Conservation (phyloP, 1,140 invertebrate genomes). For the Eulimnadia texana region DNA sequence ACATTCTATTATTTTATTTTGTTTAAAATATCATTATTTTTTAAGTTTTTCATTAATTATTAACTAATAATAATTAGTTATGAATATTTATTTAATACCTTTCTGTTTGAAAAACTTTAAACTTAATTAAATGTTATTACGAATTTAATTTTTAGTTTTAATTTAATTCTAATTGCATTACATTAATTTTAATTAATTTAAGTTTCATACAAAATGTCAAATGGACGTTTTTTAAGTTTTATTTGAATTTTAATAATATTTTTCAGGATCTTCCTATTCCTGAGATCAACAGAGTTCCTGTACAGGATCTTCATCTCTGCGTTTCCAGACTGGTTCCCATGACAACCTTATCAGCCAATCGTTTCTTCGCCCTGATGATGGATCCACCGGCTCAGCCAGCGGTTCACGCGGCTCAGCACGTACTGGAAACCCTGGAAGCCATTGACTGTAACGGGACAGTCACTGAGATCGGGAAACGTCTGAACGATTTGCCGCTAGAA, state of each 20-base stretch:
- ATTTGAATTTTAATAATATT: conserved; percentile 39
- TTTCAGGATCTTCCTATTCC: conserved; percentile 55
- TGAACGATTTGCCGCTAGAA: conserved; percentile 79
- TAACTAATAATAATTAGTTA: too few species aligned
- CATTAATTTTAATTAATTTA: too few species aligned
- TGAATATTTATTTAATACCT: too few species aligned
- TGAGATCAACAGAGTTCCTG: conserved; percentile 67
- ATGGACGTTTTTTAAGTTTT: too few species aligned
- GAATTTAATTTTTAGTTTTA: too few species aligned
- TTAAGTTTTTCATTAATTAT: too few species aligned
- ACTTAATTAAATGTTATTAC: too few species aligned
- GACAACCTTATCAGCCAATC: conserved; percentile 24
- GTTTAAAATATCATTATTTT: too few species aligned
- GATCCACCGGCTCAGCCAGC: conserved; percentile 68
- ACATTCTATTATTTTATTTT: too few species aligned
- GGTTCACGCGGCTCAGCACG: conserved; percentile 50
- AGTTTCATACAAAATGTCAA: too few species aligned
- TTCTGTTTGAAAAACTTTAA: too few species aligned
- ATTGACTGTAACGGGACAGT: conserved; percentile 60
- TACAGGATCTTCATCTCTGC: conserved; percentile 81
- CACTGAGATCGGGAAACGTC: conserved; percentile 70
- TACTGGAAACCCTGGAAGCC: conserved; percentile 58
- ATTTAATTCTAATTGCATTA: too few species aligned
- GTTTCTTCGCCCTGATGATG: conserved; percentile 62
- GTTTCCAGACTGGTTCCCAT: conserved; percentile 60